Evolutionary conservation across 2,888 invertebrate species (phyloP), one percentile per base, ranked within the genome.

Genomic region (Thymelicus lineola): DNA sequence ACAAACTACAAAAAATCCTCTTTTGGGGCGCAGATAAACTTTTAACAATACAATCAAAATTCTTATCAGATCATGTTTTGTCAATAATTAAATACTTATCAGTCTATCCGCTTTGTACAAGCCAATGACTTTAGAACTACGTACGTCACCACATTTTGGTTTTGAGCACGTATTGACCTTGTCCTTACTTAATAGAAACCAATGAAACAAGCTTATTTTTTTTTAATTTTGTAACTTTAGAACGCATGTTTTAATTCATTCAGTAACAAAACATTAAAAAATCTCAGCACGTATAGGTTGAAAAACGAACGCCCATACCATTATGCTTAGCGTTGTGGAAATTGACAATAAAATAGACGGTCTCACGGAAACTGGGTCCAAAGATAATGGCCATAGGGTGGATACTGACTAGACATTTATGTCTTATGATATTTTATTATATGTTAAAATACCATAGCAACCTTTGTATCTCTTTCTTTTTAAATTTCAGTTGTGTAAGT

Each of bases 251-350:
- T 53, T 20, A 53, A 53, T 28, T 53, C 53, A 20, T 61, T n/a
- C n/a, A 60, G 28, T 28, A n/a, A 35, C 46, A n/a, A 61, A 61
- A 9, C 45, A 62, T 66, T 73, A 65, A 46, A 50, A 69, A 74
- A 72, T 69, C 75, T 71, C 60, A 28, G 67, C 73, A 75, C 75
- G 75, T 75, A 70, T 58, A 60, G 36, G 65, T 53, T 55, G 58
- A 70, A 71, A 72, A 69, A 69, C 48, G 70, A 61, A 73, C 69
- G 70, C 71, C 70, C 70, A 68, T 71, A 68, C 72, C 73, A 72
- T 75, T 76, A 76, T 72, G 72, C 74, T 73, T 71, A 69, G 70
- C 69, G 66, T 73, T 67, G 72, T 72, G 71, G 70, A 72, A 75
- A 76, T 73, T 72, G 75, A 70, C 75, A 72, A 76, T 76, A 73